Conservation (phyloP, 2,888 invertebrate species). For the Mellilla xanthometata region DNA sequence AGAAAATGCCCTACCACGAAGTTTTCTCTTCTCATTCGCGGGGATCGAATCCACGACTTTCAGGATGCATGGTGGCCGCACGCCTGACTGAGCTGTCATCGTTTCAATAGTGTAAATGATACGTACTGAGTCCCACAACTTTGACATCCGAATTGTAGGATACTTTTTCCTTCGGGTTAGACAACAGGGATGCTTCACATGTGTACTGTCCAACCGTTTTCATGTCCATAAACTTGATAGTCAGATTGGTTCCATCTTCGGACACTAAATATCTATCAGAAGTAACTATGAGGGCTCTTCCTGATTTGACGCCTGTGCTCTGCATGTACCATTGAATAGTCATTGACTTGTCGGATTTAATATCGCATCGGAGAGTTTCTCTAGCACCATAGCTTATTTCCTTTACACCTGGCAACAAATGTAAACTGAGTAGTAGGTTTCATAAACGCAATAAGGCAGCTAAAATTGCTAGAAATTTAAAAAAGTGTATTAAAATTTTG, state of each 20-base stretch:
- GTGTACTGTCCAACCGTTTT: constrained; percentile 21
- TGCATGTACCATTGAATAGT: constrained; percentile 22
- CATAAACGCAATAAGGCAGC: too few relatives aligned
- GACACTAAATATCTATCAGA: constrained; percentile 17
- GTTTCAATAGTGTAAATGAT: neutral
- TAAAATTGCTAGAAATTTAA: too few relatives aligned
- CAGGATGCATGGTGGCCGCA: too few relatives aligned
- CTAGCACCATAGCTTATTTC: constrained; percentile 13
- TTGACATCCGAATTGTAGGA: constrained; percentile 8
- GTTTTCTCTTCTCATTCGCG: too few relatives aligned
- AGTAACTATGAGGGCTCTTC: neutral
- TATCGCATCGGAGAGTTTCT: constrained; percentile 15
- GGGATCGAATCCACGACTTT: too few relatives aligned
- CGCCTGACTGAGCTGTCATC: too few relatives aligned
- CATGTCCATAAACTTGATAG: constrained; percentile 20
- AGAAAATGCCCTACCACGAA: too few relatives aligned
- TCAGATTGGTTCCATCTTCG: constrained; percentile 14
- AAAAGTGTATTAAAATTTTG: too few relatives aligned
- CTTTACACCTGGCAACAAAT: constrained; percentile 10
- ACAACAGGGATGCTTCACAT: constrained; percentile 20
- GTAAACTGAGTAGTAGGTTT: too few relatives aligned
- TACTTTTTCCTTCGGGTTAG: constrained; percentile 7
- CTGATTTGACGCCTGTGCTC: constrained; percentile 1
- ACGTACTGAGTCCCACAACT: constrained; percentile 17
- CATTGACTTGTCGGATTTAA: constrained; percentile 18